These are phyloP conservation scores for Eupithecia inturbata DNA, from an alignment of 2,888 invertebrate species.

Conservation along the genomic window DNA sequence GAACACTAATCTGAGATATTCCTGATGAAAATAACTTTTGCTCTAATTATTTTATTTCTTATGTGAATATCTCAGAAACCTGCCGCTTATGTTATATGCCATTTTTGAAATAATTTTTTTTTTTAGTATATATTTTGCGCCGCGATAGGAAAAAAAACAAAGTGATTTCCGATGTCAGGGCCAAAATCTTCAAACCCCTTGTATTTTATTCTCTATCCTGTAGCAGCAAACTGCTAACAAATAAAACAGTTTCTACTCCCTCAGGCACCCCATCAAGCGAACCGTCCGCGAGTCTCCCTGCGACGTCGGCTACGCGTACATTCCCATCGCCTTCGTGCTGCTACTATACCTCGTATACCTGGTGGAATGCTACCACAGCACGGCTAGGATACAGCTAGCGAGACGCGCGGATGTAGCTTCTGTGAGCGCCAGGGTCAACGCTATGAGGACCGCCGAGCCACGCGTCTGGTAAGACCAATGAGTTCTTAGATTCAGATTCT, in stretches of 20 bases:
- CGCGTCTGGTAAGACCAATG: constrained; percentile 86
- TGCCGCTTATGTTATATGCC: no score
- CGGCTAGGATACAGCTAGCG: constrained; percentile 88
- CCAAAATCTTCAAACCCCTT: no score
- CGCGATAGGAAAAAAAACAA: no score
- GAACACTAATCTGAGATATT: no score
- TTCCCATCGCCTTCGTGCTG: constrained; percentile 91
- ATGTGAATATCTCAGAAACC: not conserved
- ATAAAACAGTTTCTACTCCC: constrained; percentile 63
- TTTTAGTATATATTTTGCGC: no score
- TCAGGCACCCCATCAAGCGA: constrained; percentile 85
- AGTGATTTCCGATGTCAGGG: no score
- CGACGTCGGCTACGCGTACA: constrained; percentile 92
- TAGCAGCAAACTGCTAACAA: constrained; percentile 38
- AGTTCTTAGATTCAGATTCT: no score
- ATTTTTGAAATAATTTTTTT: no score
- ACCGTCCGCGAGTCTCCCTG: constrained; percentile 89
- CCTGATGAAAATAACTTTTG: no score
- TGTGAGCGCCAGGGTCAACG: constrained; percentile 86
- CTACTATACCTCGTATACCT: constrained; percentile 92
- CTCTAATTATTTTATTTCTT: no score
- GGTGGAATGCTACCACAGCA: constrained; percentile 93
- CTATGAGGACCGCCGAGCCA: constrained; percentile 88
- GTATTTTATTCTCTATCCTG: not conserved
- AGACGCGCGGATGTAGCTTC: constrained; percentile 86